Base-by-base conservation (phyloP, 2,797 vertebrate species). In the Lemur catta region DNA sequence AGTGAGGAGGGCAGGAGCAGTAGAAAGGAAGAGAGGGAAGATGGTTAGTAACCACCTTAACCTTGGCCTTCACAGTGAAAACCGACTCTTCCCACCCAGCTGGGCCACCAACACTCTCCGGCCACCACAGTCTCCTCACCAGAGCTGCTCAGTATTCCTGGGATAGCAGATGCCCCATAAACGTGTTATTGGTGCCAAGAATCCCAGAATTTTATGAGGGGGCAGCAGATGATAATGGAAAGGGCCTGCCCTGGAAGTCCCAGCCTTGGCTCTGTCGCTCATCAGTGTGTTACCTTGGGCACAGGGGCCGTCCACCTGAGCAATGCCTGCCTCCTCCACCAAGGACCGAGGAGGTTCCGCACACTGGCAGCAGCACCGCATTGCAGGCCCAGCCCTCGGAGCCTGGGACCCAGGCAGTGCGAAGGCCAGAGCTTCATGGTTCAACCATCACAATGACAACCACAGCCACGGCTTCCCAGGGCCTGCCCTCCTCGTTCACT, bases 1-100 rank as follows among this genome's bases (percentile, higher is more conserved):
- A 98, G 97, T 91, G 57, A 98, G 89, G 91, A 97, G 93, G 95
- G 22, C 96, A 61, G 93, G 82, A 43, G 55, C 91, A n/a, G 38
- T 63, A 78, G 55, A 87, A 72, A 43, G 46, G 30, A 41, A 52
- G 69, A 61, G 52, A 50, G 20, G 72, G 80, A 82, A 97, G 80
- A 79, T 0, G 2, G 79, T 78, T 15, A 82, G 91, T 52, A 46
- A 48, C 35, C 0, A 17, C 48, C 46, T 1, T 0, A 35, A 35
- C 28, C 28, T 78, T 22, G 38, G 35, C 26, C 35, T 69, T 2
- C 33, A 10, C 0, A 0, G 48, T 13, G 22, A 61, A 61, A 57
- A 43, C 8, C 17, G 1, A 33, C 24, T 84, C 18, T 22, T 8
- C 30, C 17, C n/a, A 7, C 2, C 4, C 28, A 3, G 14, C 48